Evolutionary conservation across 2,797 vertebrate species (phyloP), one percentile per base, ranked within the genome.

Genomic region (Sus cebifrons): DNA sequence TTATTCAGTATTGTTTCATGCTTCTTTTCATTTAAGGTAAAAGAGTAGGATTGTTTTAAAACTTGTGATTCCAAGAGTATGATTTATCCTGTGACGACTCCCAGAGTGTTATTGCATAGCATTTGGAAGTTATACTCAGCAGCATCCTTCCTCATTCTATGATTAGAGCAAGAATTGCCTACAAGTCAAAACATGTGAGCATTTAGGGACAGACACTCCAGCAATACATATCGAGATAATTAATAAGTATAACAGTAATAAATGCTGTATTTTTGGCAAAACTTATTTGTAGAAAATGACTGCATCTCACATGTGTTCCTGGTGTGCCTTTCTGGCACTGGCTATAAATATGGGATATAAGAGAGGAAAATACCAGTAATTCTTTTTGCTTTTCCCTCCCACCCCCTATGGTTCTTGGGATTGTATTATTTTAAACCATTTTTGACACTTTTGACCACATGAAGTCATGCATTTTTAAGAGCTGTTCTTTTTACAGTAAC

Each of bases 291-390:
- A 96, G 81, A 95, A 95, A 97, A 97, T 82, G 6, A 95, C 49
- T 65, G 0, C 32, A 60, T 81, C 92, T 91, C 68, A 58, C 73
- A 67, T 89, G 78, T 95, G 71, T 95, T 97, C 97, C 84, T 79
- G 77, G 79, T 86, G 3, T 60, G 65, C 36, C 83, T 97, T 97
- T 95, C 29, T 90, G 27, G 20, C 21, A 75, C 29, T 71, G 73
- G n/a, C 77, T 90, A 4, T 86, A 89, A 32, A 62, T 95, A 71
- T 0, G 60, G 89, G 73, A 60, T 96, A 44, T 4, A 17, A 23
- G 65, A n/a, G 17, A 97, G 96, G 60, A 97, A 98, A 98, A 98
- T 97, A 91, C 4, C 91, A 83, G 94, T 95, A 91, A 96, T 97
- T 97, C 49, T 21, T 95, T 71, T 68, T 86, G 58, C 0, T 56